Evolutionary conservation across 2,113 vertebrate genomes (phyloP).

Genomic region (Mobula birostris): DNA sequence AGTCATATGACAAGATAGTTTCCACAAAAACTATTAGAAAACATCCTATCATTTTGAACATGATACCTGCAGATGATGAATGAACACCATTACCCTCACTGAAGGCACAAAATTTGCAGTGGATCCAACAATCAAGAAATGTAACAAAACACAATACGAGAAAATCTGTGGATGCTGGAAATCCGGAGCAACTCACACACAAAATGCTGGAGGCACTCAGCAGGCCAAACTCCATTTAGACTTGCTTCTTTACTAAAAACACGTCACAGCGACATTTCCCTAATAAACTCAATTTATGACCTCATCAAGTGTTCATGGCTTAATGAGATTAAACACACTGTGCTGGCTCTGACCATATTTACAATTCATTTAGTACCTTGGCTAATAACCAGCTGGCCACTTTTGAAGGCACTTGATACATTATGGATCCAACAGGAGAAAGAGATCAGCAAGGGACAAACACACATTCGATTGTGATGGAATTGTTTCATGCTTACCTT

Average conservation of each 20-base stretch:
- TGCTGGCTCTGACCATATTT: neutral
- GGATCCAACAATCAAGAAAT: neutral
- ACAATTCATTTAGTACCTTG: neutral
- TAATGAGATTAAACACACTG: neutral
- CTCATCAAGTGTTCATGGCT: constrained; percentile 6
- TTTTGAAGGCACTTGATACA: neutral
- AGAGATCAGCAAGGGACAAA: neutral
- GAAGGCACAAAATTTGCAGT: neutral
- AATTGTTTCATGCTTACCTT: too few species aligned
- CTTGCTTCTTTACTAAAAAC: neutral
- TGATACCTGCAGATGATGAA: too few species aligned
- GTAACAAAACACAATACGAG: neutral
- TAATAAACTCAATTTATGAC: neutral
- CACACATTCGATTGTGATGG: too few species aligned
- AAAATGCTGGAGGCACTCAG: too few species aligned
- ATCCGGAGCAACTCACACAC: too few species aligned
- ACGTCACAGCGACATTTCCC: neutral
- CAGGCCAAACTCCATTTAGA: neutral
- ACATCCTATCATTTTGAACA: too few species aligned
- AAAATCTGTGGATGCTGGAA: too few species aligned
- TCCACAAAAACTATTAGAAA: too few species aligned
- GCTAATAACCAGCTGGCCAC: neutral
- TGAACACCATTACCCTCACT: neutral
- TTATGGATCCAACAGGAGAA: neutral
- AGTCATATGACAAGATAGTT: too few species aligned